Evolutionary conservation across 2,888 invertebrate genomes (phyloP).

Genomic region (Orgyia antiqua): DNA sequence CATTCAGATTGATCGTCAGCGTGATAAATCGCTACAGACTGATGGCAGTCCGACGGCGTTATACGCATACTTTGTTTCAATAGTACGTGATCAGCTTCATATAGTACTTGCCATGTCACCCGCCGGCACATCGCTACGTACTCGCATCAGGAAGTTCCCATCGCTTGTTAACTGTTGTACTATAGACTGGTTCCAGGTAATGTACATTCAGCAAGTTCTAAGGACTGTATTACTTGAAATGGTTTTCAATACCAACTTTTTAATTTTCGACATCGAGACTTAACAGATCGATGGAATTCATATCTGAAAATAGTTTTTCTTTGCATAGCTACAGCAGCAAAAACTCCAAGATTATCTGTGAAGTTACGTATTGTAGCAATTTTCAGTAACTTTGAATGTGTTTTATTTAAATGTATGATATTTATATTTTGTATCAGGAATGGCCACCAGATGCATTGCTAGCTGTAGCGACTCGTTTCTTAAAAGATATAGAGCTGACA

Average conservation of each 20-base stretch:
- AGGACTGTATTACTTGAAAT: too few relatives aligned
- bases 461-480: conserved; percentile 91
- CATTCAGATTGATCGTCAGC: conserved; percentile 90
- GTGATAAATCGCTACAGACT: conserved; percentile 91
- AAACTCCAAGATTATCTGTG: too few relatives aligned
- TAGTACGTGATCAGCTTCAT: conserved; percentile 93
- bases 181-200: conserved; percentile 94
- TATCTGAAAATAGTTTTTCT: too few relatives aligned
- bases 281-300: too few relatives aligned
- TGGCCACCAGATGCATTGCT: conserved; percentile 96
- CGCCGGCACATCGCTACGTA: conserved; percentile 90
- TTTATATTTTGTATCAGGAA: too few relatives aligned
- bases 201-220: neutral
- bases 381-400: too few relatives aligned
- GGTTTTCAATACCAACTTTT: too few relatives aligned
- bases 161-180: conserved; percentile 96
- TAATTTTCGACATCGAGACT: too few relatives aligned
- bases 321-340: too few relatives aligned
- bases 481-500: conserved; percentile 87
- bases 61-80: conserved; percentile 93
- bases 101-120: conserved; percentile 94
- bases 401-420: too few relatives aligned
- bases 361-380: too few relatives aligned
- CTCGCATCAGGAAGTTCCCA: conserved; percentile 92
- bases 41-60: conserved; percentile 94